phyloP scores from a whole-genome alignment of 2,888 invertebrate genomes.

The Apoda limacodes region DNA sequence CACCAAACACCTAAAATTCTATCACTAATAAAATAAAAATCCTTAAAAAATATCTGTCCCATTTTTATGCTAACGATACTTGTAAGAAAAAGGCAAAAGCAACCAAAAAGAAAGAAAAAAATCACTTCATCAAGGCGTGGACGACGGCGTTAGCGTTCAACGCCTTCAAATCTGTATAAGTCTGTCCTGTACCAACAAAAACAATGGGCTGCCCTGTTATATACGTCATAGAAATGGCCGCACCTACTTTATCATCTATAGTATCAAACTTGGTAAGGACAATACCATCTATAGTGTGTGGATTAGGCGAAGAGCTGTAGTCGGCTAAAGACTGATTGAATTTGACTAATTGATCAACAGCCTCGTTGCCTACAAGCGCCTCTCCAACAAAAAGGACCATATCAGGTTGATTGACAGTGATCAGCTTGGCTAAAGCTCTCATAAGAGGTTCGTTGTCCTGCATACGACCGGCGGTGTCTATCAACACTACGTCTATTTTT shows the following conservation, averaged over 20 bases:
- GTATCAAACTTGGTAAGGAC: slow-evolving; percentile 99
- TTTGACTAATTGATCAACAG: slow-evolving; percentile 98
- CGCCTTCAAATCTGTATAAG: slow-evolving; percentile 97
- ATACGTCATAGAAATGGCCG: slow-evolving; percentile 99
- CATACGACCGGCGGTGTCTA: slow-evolving; percentile 99
- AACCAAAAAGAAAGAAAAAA: background rate
- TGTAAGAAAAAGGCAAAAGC: too few relatives aligned
- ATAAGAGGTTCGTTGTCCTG: slow-evolving; percentile 99
- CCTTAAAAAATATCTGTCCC: background rate
- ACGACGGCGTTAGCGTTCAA: slow-evolving; percentile 97
- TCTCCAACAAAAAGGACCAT: slow-evolving; percentile 99
- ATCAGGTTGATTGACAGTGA: slow-evolving; percentile 96
- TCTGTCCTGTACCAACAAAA: slow-evolving; percentile 99
- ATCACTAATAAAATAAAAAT: background rate
- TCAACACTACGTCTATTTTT: slow-evolving; percentile 90
- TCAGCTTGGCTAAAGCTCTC: slow-evolving; percentile 97
- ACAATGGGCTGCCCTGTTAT: slow-evolving; percentile 99
- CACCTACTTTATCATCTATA: slow-evolving; percentile 99
- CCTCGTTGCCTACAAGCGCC: slow-evolving; percentile 99
- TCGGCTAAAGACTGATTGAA: slow-evolving; percentile 99
- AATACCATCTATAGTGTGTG: slow-evolving; percentile 97
- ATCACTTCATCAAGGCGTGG: slow-evolving; percentile 92
- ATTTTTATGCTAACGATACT: too few relatives aligned
- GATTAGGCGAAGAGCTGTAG: slow-evolving; percentile 80
- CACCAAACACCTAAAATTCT: background rate